Evolutionary conservation across 2,113 vertebrate species (phyloP), one percentile per base, ranked within the genome.

Genomic region (Columbina picui): DNA sequence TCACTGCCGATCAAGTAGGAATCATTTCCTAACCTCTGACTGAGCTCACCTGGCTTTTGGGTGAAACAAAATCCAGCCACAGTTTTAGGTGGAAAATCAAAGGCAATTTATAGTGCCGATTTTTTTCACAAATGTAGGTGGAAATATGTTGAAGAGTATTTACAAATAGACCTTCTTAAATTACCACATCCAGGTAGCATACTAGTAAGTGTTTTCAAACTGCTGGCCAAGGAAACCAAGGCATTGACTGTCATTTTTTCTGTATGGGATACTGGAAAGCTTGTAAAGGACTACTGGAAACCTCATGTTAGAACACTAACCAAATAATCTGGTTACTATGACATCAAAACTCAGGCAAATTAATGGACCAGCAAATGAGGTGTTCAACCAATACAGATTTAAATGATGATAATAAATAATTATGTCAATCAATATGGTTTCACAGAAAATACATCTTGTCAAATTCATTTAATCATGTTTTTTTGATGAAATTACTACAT

Each of bases 351-450:
- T 59, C 45, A 78, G 39, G 45, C 49, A 86, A 90, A 93, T 34
- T 76, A 93, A 92, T 84, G 36, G 88, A 76, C 27, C 64, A 86
- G 39, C 9, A 92, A 94, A 94, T 64, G 34, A 94, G 19, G 12
- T 30, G 49, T 68, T 82, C 49, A 82, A 89, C 96, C 94, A 81
- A 96, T 96, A 96, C 43, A 60, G 36, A 88, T 89, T 81, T 84
- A 92, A 96, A 89, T 75, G 0, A 60, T 71, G 64, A 64, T 90
- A 95, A 84, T 90, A 97, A 94, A 94, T 92, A 97, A 93, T 88
- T 79, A 81, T 45, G 76, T 84, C 79, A 94, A 86, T 97, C 95
- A 95, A 96, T 93, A 93, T 16, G n/a, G 79, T 84, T 94, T 96
- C 43, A 88, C 60, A 39, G 73, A 89, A 96, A 90, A 94, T 84